Conservation (phyloP, 2,797 vertebrate species). For the Tiaroga cobitis region DNA sequence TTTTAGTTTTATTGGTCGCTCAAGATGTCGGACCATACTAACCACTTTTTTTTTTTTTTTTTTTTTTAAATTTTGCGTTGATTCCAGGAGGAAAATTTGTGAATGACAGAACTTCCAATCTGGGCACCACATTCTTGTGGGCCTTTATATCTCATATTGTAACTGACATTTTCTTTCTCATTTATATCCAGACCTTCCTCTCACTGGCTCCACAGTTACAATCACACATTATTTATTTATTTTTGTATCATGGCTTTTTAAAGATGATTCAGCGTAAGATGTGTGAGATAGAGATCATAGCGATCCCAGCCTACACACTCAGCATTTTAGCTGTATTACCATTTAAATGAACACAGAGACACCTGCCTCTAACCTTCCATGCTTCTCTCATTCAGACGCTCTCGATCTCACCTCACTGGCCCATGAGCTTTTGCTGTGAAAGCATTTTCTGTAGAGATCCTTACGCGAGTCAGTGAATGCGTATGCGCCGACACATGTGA, state of each 20-base stretch:
- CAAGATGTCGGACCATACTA: not conserved
- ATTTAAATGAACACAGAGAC: slow-evolving; percentile 53
- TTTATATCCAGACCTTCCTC: not conserved
- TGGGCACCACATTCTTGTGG: not conserved
- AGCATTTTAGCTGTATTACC: slow-evolving; percentile 48
- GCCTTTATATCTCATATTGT: not conserved
- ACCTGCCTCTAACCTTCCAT: slow-evolving; percentile 26
- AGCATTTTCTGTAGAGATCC: slow-evolving; percentile 45
- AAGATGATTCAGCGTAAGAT: not conserved
- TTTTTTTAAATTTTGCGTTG: too few species aligned
- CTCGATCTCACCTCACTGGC: slow-evolving; percentile 23
- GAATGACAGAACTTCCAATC: not conserved
- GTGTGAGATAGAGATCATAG: slow-evolving; percentile 37
- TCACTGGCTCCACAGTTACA: not conserved
- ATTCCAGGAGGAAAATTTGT: not conserved
- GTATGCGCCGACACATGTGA: slow-evolving; percentile 3
- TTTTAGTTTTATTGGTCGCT: not conserved
- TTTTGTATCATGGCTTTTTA: slow-evolving; percentile 11
- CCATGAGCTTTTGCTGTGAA: slow-evolving; percentile 45
- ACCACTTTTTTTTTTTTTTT: not conserved
- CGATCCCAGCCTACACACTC: slow-evolving; percentile 31
- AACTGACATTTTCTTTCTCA: slow-evolving; percentile 12
- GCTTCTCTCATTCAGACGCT: slow-evolving; percentile 6
- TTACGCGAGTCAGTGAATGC: slow-evolving; percentile 12
- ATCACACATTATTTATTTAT: not conserved